Percentiles rank a stretch among this genome's conserved stretches.
These are phyloP conservation scores for Bergia sp. DNA, from an alignment of 92 coral and sea anemone genomes.

Conservation along the genomic window DNA sequence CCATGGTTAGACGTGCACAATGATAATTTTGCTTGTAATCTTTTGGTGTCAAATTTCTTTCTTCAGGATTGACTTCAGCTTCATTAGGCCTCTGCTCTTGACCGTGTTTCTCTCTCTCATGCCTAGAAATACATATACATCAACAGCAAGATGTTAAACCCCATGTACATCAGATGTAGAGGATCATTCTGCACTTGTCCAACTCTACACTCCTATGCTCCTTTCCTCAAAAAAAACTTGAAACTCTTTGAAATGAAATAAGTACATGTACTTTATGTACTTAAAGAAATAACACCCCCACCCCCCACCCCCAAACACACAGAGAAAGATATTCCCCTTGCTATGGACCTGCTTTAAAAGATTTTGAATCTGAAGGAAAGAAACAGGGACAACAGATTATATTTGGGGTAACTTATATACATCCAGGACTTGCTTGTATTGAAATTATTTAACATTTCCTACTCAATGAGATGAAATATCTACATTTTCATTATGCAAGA, in stretches of 20 bases:
- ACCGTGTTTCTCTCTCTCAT: conserved; percentile 52
- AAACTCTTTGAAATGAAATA: conserved; percentile 14
- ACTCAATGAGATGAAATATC: too few relatives aligned
- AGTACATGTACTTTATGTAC: conserved; percentile 17
- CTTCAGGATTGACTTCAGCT: conserved; percentile 22
- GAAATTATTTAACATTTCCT: too few relatives aligned
- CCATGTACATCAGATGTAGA: conserved; percentile 14
- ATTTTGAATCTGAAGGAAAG: too few relatives aligned
- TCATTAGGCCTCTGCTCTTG: conserved; percentile 24
- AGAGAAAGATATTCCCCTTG: conserved; percentile 1
- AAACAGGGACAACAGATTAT: too few relatives aligned
- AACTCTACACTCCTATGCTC: conserved; percentile 14
- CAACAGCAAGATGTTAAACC: conserved; percentile 13
- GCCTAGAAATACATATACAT: conserved; percentile 29
- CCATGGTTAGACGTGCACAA: conserved; percentile 42
- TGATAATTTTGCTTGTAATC: conserved; percentile 49
- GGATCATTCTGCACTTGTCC: conserved; percentile 20
- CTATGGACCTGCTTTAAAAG: too few relatives aligned
- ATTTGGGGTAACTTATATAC: too few relatives aligned
- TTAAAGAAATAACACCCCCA: conserved; percentile 4
- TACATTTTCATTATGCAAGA: too few relatives aligned
- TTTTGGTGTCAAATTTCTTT: conserved; percentile 23
- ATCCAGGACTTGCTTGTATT: too few relatives aligned
- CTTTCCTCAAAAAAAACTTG: conserved; percentile 6
- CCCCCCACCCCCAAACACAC: conserved; percentile 10